These are phyloP conservation scores for Pterocles gutturalis DNA, from an alignment of 2,113 vertebrate genomes.

Conservation along the genomic window DNA sequence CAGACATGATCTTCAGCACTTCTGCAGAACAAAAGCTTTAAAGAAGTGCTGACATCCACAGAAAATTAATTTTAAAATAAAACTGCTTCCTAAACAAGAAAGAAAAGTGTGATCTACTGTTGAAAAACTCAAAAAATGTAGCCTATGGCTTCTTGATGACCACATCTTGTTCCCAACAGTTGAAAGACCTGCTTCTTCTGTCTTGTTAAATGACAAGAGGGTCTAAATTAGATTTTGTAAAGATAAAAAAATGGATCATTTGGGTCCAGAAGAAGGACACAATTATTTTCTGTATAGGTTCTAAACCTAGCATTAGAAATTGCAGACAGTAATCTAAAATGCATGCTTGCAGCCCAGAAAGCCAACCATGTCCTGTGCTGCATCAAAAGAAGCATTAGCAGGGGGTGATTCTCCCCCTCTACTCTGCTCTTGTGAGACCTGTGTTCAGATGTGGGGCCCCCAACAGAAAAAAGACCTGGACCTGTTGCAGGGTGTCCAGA, in stretches of 20 bases:
- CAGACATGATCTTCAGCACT: neutral
- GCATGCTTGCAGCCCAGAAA: neutral
- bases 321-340: neutral
- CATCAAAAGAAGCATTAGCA: no score
- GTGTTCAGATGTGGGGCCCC: no score
- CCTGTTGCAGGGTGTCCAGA: no score
- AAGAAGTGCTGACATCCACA: neutral
- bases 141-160: neutral
- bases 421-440: no score
- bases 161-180: neutral
- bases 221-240: neutral
- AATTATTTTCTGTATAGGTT: accelerated
- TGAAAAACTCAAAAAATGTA: neutral
- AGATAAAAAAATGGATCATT: neutral
- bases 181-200: neutral
- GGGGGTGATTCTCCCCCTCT: no score
- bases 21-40: neutral
- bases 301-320: neutral
- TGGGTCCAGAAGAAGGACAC: neutral
- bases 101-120: neutral
- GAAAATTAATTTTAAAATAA: neutral
- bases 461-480: no score
- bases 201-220: neutral
- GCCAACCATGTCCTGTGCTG: no score
- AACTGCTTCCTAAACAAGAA: neutral